Evolutionary conservation across 2,888 invertebrate species (phyloP).

Genomic region (Troilus luridus): DNA sequence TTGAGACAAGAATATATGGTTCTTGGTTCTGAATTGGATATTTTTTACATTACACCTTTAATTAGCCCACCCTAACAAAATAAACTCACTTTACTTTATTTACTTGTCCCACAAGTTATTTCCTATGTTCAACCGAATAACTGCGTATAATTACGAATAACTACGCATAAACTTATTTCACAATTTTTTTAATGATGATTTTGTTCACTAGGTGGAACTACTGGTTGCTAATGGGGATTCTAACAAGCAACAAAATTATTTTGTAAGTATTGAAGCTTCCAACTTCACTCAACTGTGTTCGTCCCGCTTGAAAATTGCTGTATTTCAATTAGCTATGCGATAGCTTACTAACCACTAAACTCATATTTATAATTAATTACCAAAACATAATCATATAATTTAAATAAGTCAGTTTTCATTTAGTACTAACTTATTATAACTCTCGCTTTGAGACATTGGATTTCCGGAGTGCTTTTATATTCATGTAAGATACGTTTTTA

Average conservation of each 20-base stretch:
- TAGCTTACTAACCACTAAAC: neutral
- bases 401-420: neutral
- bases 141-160: neutral
- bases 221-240: slow-evolving; percentile 22
- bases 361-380: neutral
- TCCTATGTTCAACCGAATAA: neutral
- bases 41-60: no score
- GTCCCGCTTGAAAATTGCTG: neutral
- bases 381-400: neutral
- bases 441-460: no score
- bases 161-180: neutral
- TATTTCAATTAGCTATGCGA: neutral
- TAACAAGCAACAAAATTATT: neutral
- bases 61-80: no score
- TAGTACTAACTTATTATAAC: neutral
- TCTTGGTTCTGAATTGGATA: no score
- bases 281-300: neutral
- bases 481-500: no score
- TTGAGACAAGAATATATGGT: no score
- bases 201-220: slow-evolving; percentile 19
- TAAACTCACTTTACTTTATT: no score
- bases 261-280: slow-evolving; percentile 4
- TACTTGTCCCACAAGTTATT: neutral
- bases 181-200: neutral
- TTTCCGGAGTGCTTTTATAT: no score